Conservation (phyloP, 1,140 invertebrate genomes). For the Drosophila equinoxialis region DNA sequence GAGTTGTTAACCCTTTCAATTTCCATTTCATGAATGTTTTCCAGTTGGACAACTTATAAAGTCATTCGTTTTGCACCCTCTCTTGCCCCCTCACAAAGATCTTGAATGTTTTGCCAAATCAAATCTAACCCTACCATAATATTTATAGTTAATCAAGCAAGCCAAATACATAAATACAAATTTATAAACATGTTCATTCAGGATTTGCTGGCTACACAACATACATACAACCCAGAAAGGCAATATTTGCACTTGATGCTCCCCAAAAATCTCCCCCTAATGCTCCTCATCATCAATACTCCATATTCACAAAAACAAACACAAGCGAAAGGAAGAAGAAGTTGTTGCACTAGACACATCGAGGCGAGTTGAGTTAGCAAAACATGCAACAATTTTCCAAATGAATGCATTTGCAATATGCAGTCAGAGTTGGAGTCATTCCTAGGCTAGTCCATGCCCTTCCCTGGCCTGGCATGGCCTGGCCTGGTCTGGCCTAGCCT, state of each 20-base stretch:
- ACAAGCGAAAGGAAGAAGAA: constrained; percentile 28
- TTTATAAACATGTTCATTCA: constrained; percentile 71
- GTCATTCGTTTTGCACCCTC: constrained; percentile 22
- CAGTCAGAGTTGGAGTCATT: constrained; percentile 37
- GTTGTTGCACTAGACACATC: constrained; percentile 59
- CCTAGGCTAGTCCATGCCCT: constrained; percentile 1
- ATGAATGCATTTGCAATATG: constrained; percentile 76
- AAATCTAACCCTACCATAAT: constrained; percentile 65
- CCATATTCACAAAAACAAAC: constrained; percentile 58
- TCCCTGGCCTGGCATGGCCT: neutral
- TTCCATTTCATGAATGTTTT: constrained; percentile 1
- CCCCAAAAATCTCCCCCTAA: neutral
- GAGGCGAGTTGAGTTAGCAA: constrained; percentile 67
- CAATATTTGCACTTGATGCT: constrained; percentile 56
- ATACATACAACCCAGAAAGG: neutral
- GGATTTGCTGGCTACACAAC: constrained; percentile 24
- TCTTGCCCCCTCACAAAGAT: neutral
- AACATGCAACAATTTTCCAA: constrained; percentile 82
- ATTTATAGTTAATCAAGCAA: constrained; percentile 80
- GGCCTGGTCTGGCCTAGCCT: neutral
- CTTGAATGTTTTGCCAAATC: constrained; percentile 19
- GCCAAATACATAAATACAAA: constrained; percentile 75
- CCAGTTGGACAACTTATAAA: constrained; percentile 20
- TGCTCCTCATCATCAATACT: neutral
- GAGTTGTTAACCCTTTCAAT: neutral